Conservation (phyloP, 2,888 invertebrate species). For the Melipona beecheii region DNA sequence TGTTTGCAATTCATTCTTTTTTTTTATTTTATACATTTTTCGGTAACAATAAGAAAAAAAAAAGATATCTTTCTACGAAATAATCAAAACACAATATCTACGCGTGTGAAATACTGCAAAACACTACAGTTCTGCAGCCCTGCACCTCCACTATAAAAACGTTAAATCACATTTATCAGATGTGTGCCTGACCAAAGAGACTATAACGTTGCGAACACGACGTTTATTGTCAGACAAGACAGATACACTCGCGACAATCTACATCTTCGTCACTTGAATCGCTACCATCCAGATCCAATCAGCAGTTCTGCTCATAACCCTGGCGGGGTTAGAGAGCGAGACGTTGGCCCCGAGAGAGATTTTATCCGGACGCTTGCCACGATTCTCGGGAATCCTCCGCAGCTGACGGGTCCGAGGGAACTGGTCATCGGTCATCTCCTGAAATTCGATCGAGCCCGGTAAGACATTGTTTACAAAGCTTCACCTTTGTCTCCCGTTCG, state of each 20-base stretch:
- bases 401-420: conserved; percentile 38
- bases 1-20: too few relatives aligned
- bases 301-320: conserved; percentile 20
- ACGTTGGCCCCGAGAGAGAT: conserved; percentile 26
- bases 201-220: conserved; percentile 40
- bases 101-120: too few relatives aligned
- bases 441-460: conserved; percentile 59
- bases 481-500: conserved; percentile 58
- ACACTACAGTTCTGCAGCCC: not conserved
- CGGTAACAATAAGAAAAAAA: too few relatives aligned
- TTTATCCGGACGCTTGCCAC: conserved; percentile 40
- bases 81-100: too few relatives aligned
- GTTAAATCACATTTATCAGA: conserved; percentile 15
- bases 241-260: conserved; percentile 40
- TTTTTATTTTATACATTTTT: too few relatives aligned
- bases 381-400: conserved; percentile 34
- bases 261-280: conserved; percentile 37
- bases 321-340: not conserved
- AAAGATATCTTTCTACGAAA: too few relatives aligned
- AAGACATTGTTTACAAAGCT: conserved; percentile 46
- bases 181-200: not conserved
- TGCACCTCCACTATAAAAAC: not conserved
- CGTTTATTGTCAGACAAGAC: conserved; percentile 34
- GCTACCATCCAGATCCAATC: conserved; percentile 11
- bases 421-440: conserved; percentile 63